Percentiles rank a stretch among this genome's conserved stretches.
Conservation (phyloP, 2,113 vertebrate species). For the Tretioscincus oriximinensis region DNA sequence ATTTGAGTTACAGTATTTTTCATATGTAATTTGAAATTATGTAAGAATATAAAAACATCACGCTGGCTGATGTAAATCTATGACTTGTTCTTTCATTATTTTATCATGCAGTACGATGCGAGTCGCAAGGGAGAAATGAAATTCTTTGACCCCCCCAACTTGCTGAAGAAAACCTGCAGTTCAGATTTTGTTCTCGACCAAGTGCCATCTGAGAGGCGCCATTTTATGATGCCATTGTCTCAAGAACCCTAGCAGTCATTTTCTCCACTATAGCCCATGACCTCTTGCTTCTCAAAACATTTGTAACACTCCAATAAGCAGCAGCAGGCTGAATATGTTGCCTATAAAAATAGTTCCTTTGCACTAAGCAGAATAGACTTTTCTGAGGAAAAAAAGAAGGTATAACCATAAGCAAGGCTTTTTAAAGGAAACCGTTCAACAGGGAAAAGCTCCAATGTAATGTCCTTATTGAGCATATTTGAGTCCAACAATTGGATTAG, state of each 20-base stretch:
- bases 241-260: background rate
- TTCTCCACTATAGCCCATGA: conserved; percentile 25
- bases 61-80: conserved; percentile 46
- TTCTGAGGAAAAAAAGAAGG: conserved; percentile 54
- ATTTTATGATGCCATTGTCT: conserved; percentile 10
- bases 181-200: background rate
- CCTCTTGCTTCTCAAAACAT: conserved; percentile 38
- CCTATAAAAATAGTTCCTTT: conserved; percentile 61
- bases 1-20: conserved; percentile 72
- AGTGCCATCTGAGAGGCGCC: background rate
- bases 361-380: conserved; percentile 60
- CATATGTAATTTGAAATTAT: conserved; percentile 71
- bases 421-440: conserved; percentile 29
- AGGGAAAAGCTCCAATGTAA: background rate
- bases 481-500: conserved; percentile 3
- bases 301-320: background rate
- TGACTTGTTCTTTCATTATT: conserved; percentile 60
- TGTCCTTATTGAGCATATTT: conserved; percentile 5
- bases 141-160: conserved; percentile 24
- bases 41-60: conserved; percentile 58
- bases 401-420: conserved; percentile 30
- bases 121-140: background rate
- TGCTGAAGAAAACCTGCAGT: background rate
- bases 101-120: conserved; percentile 44
- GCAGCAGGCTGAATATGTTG: background rate